Conservation (phyloP, 2,888 invertebrate species). For the Hirudinaria manillensis region DNA sequence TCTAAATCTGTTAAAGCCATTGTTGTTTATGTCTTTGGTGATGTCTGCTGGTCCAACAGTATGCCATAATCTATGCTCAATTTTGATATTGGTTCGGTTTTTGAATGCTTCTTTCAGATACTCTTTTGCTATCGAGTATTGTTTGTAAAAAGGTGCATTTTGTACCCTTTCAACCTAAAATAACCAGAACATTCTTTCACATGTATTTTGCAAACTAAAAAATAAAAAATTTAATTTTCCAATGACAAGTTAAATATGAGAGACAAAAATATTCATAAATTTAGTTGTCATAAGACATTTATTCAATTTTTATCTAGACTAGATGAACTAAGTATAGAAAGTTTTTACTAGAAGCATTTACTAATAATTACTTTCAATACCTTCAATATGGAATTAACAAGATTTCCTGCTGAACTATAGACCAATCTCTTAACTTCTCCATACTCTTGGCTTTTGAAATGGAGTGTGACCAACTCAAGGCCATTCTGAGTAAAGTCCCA, state of each 20-base stretch:
- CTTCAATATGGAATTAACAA: too few species aligned
- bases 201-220: background rate
- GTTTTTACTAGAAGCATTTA: too few species aligned
- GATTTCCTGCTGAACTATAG: too few species aligned
- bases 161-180: constrained; percentile 19
- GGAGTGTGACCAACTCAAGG: too few species aligned
- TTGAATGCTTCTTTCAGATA: background rate
- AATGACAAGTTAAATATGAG: background rate
- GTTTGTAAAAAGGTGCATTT: background rate
- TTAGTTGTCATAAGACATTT: background rate
- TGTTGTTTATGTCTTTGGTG: background rate
- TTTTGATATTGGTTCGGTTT: background rate
- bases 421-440: too few species aligned
- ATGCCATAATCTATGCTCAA: constrained; percentile 5
- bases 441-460: too few species aligned
- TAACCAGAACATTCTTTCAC: background rate
- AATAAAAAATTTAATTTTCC: background rate
- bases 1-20: constrained; percentile 13
- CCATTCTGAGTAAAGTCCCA: too few species aligned
- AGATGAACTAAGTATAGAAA: too few species aligned
- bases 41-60: background rate
- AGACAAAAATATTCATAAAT: background rate
- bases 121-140: background rate
- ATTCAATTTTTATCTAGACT: background rate
- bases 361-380: too few species aligned